Conservation (phyloP, 2,797 vertebrate genomes). For the Notolepis coatsorum region DNA sequence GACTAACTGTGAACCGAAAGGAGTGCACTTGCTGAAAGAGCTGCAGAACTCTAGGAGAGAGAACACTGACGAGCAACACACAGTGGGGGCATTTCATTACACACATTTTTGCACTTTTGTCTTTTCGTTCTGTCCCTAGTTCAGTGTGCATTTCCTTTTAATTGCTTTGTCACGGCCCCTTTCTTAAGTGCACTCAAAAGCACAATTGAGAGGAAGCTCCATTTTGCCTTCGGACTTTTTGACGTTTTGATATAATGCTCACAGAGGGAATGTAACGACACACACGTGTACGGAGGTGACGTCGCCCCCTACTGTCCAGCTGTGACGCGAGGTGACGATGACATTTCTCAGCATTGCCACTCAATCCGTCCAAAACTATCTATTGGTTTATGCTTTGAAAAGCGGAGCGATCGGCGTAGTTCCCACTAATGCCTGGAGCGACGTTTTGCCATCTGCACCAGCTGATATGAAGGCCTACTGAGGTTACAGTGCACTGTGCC, state of each 20-base stretch:
- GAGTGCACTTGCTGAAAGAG: conserved; percentile 58
- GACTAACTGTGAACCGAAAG: conserved; percentile 44
- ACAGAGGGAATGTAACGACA: conserved; percentile 59
- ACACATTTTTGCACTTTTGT: conserved; percentile 80
- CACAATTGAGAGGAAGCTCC: conserved; percentile 44
- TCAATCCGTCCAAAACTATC: conserved; percentile 67
- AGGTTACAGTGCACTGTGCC: conserved; percentile 60
- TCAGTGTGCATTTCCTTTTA: conserved; percentile 67
- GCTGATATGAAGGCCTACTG: conserved; percentile 42
- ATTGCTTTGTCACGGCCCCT: conserved; percentile 47
- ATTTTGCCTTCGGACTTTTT: conserved; percentile 66
- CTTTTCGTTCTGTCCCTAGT: conserved; percentile 59
- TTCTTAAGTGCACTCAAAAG: conserved; percentile 60
- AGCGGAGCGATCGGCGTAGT: conserved; percentile 40
- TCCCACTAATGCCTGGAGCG: conserved; percentile 29
- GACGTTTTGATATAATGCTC: conserved; percentile 47
- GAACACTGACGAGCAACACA: conserved; percentile 45
- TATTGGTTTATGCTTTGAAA: conserved; percentile 56
- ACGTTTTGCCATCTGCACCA: conserved; percentile 48
- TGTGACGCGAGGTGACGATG: conserved; percentile 26
- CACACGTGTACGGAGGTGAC: conserved; percentile 14
- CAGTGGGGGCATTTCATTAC: conserved; percentile 62
- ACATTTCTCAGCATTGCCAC: conserved; percentile 46
- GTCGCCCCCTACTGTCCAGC: conserved; percentile 12
- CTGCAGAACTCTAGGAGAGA: conserved; percentile 37